Conservation (phyloP, 2,797 vertebrate species). For the Brotula barbata region DNA sequence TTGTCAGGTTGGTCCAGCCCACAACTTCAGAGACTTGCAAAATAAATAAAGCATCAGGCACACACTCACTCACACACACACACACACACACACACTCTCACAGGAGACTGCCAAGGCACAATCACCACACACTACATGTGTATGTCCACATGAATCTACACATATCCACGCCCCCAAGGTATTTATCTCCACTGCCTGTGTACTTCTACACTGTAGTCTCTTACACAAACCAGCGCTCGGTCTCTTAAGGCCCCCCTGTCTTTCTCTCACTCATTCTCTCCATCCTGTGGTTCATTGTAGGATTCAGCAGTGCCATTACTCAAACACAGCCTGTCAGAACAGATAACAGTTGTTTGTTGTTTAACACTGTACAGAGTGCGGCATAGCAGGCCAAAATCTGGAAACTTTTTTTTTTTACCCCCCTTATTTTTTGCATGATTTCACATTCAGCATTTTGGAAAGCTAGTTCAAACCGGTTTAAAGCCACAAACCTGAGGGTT, state of each 20-base stretch:
- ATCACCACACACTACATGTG: conserved; percentile 34
- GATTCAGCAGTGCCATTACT: conserved; percentile 65
- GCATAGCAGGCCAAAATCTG: conserved; percentile 47
- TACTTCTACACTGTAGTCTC: conserved; percentile 26
- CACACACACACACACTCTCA: conserved; percentile 22
- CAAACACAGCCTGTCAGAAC: conserved; percentile 66
- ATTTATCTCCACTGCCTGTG: conserved; percentile 12
- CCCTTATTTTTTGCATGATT: conserved; percentile 33
- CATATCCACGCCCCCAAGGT: conserved; percentile 25
- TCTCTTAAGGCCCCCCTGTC: conserved; percentile 13
- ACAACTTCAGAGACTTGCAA: conserved; percentile 52
- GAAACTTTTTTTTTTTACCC: conserved; percentile 31
- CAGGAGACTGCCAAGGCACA: conserved; percentile 42
- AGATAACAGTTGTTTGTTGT: conserved; percentile 67
- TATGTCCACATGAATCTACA: conserved; percentile 21
- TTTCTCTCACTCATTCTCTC: conserved; percentile 7
- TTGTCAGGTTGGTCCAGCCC: conserved; percentile 61
- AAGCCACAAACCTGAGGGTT: conserved; percentile 15
- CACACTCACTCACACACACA: no score
- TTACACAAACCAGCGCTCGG: conserved; percentile 26
- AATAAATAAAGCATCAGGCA: conserved; percentile 20
- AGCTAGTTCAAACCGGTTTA: conserved; percentile 29
- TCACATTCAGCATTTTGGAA: conserved; percentile 37
- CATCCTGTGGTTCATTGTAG: conserved; percentile 51
- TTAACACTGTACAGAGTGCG: conserved; percentile 61